Base-by-base conservation (phyloP, 2,113 vertebrate genomes). In the Nycticorax nycticorax region DNA sequence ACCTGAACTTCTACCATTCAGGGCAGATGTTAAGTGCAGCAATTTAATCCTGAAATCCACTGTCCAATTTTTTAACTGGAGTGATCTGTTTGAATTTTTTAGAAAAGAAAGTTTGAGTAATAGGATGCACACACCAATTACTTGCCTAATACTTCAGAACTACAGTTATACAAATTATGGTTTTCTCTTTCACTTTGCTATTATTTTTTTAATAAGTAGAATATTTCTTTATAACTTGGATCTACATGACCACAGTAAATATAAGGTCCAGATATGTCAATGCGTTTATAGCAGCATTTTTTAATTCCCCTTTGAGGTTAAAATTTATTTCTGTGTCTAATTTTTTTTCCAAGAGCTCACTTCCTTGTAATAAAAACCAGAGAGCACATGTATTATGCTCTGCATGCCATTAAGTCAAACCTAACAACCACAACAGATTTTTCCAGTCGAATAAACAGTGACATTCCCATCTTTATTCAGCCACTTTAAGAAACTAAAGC, bases 331-430 rank as follows among this genome's bases (percentile, higher is more conserved):
- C 28, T 86, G 10, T 57, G 30, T 73, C 91, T 89, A 13, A 35
- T 50, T 97, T 91, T 96, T n/a, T 97, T 97, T 94, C 88, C 24
- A 20, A 93, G 33, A 76, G 24, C 5, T 90, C 35, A 39, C 16
- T 85, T 88, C 30, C 33, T 33, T 73, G 24, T 79, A 95, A 57
- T 92, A 71, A 96, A 96, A 97, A 57, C 3, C 79, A 87, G n/a
- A 82, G 14, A 20, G 32, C 28, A 62, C 8, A 8, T 59, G 41
- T 39, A 59, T 32, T 79, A 35, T 63, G 52, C 8, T 52, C 67
- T 80, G 14, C 7, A 57, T 85, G 45, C 67, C 28, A 17, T 76
- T 81, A 86, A 89, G 27, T 92, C 28, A 47, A 96, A 66, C 23
- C 67, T 81, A 85, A 78, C 13, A 39, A 53, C 41, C 63, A 43